These are phyloP conservation scores for Monarcha castaneiventris DNA, from an alignment of 2,113 vertebrate species.

Conservation along the genomic window DNA sequence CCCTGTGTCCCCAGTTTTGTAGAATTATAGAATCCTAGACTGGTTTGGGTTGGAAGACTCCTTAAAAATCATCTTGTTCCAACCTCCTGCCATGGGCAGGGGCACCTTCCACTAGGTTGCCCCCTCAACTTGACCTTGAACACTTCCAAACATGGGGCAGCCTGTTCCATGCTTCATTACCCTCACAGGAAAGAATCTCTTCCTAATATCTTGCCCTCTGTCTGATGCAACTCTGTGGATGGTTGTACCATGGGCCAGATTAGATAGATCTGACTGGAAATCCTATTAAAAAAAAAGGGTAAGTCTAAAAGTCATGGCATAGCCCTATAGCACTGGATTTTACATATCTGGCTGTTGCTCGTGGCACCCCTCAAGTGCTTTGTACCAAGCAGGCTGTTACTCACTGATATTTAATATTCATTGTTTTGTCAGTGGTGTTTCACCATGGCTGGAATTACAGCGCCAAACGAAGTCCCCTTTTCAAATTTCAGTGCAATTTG, in stretches of 20 bases:
- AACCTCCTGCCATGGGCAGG: not conserved
- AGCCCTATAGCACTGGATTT: not conserved
- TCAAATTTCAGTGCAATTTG: not conserved
- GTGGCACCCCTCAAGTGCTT: not conserved
- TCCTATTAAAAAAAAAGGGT: not conserved
- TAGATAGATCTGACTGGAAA: not conserved
- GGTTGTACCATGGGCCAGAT: not conserved
- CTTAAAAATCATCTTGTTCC: not conserved
- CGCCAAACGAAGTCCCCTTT: not conserved
- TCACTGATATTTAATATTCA: not conserved
- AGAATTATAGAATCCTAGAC: not conserved
- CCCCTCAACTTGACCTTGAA: not conserved
- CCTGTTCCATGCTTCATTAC: not conserved
- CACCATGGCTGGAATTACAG: not conserved
- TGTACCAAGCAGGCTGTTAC: not conserved
- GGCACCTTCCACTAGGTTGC: not conserved
- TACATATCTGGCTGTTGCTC: not conserved
- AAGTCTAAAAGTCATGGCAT: not conserved
- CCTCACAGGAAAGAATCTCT: not conserved
- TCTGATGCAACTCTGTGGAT: not conserved
- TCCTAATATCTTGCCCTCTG: not conserved
- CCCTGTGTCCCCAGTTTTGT: accelerated
- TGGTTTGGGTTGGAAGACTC: not conserved
- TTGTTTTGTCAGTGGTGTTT: not conserved
- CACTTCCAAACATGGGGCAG: not conserved